These are phyloP conservation scores for Phocoena phocoena DNA, from an alignment of 2,113 vertebrate genomes.

Conservation along the genomic window DNA sequence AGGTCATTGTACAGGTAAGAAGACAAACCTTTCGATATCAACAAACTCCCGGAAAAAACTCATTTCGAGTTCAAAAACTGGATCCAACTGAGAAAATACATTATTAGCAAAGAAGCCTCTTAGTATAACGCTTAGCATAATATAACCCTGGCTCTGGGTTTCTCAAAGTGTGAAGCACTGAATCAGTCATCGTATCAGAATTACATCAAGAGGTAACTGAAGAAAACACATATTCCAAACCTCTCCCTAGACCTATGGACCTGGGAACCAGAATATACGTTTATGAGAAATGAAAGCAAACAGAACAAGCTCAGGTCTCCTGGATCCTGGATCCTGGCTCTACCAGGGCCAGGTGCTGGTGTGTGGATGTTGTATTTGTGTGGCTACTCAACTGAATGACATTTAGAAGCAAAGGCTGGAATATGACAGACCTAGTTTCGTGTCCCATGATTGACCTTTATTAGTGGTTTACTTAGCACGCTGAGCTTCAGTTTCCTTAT, in stretches of 20 bases:
- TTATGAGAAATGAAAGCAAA: conserved; percentile 1
- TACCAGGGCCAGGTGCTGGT: background rate
- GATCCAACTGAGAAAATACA: background rate
- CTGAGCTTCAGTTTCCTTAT: background rate
- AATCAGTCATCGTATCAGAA: background rate
- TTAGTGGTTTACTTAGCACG: background rate
- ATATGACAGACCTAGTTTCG: background rate
- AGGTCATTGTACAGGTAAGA: conserved; percentile 84
- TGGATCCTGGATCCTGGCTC: background rate
- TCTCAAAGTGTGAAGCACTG: background rate
- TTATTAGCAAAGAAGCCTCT: background rate
- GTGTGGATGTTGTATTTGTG: background rate
- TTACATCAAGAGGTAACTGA: background rate
- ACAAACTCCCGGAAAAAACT: background rate
- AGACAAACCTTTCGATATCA: background rate
- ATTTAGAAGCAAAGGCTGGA: background rate
- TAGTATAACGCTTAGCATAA: background rate
- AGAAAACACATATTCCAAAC: background rate
- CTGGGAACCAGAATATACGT: background rate
- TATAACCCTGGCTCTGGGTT: background rate
- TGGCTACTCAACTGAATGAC: background rate
- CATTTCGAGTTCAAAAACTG: background rate
- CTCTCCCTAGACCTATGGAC: background rate
- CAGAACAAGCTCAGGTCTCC: background rate
- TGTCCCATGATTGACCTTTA: background rate